Evolutionary conservation across 2,797 vertebrate genomes (phyloP), one percentile per base, ranked within the genome.

Genomic region (Syngnathus rostellatus): DNA sequence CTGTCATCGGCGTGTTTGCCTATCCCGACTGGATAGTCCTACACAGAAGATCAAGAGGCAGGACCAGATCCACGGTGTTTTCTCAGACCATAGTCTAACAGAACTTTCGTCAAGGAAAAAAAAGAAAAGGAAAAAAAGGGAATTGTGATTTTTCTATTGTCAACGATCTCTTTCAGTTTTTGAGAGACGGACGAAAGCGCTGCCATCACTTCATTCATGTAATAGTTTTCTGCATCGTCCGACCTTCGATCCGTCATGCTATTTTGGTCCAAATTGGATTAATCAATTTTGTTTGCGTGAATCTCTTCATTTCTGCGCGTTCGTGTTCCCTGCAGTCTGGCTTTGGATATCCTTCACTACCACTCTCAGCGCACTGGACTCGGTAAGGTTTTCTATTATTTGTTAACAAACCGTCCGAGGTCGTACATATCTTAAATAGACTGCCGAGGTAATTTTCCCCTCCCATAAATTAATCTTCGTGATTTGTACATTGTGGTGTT

Each of bases 1-100:
- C 85, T 87, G 89, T 89, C 89, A 89, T 79, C 83, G 85, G 87
- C 81, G 86, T 81, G 75, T 83, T 77, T 80, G 38, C 76, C 46
- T 50, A 39, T 77, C 25, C 55, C 25, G 16, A 58, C 55, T 58
- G 55, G 55, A 58, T 58, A 17, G 55, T 53, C 31, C 83, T 86
- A 78, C 77, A 83, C 85, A 85, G 89, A 83, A 80, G 79, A 76
- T 38, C 77, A 76, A 80, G 66, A 37, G 66, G 73, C 76, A 77
- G 25, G 73, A 87, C 77, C 82, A 88, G 87, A 83, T 80, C 81
- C 73, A 6, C 80, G 53, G 78, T 81, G 77, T 72, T 43, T 43
- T 21, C 75, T 70, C 17, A 12, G 8, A 66, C 41, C 10, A 78
- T 60, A 68, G 63, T 48, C 64, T 73, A 2, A 1, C 55, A 74